Conservation (phyloP, 92 coral and sea anemone species). For the Bergia sp. region DNA sequence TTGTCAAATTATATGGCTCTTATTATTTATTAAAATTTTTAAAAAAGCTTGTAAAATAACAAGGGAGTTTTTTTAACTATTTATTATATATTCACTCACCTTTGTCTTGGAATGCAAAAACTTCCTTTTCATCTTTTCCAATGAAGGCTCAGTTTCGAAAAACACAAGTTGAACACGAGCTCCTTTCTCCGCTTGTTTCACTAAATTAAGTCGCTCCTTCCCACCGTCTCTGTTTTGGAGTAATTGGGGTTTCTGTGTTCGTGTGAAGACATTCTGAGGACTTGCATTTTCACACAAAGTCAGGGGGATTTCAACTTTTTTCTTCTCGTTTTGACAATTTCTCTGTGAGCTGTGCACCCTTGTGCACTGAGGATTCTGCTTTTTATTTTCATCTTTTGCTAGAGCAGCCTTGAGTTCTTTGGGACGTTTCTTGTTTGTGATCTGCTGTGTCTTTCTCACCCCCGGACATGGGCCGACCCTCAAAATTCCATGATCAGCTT, state of each 20-base stretch:
- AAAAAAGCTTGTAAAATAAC: background rate
- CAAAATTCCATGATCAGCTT: conserved; percentile 51
- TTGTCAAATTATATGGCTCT: background rate
- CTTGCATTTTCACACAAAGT: conserved; percentile 23
- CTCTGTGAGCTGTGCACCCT: conserved; percentile 8
- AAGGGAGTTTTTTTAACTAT: too few relatives aligned
- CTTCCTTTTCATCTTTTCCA: conserved; percentile 38
- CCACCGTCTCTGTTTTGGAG: background rate
- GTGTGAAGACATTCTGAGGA: conserved; percentile 29
- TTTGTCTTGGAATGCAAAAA: conserved; percentile 35
- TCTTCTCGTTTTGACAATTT: conserved; percentile 18
- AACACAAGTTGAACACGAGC: conserved; percentile 40
- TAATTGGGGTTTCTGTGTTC: conserved; percentile 21
- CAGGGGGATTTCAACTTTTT: conserved; percentile 24
- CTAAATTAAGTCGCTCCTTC: conserved; percentile 19
- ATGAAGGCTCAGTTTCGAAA: conserved; percentile 28
- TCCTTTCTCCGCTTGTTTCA: conserved; percentile 38
- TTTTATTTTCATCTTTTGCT: conserved; percentile 5
- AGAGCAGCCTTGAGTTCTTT: conserved; percentile 16
- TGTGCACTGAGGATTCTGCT: conserved; percentile 4
- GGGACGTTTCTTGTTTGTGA: background rate
- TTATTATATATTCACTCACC: background rate
- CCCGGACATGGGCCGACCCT: conserved; percentile 77
- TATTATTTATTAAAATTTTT: too few relatives aligned
- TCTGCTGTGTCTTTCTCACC: background rate